A percentile compares a stretch with the other conserved stretches of the same genome.
Evolutionary conservation across 1,140 invertebrate species (phyloP).

Genomic region (Drosophila nigrodunni): DNA sequence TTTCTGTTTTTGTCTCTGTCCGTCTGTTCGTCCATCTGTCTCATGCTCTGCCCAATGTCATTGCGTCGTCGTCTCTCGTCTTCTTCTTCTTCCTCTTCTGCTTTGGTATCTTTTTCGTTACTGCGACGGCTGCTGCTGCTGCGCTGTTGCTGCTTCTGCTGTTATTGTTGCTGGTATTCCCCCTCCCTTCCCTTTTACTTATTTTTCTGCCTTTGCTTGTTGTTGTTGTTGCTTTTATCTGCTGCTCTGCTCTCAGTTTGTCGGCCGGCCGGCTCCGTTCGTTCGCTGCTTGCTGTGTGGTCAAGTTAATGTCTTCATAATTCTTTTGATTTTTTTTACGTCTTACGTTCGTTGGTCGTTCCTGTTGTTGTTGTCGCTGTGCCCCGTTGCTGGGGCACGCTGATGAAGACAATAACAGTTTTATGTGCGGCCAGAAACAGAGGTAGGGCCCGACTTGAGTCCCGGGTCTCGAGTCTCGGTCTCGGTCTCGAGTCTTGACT

Average conservation of each 20-base stretch:
- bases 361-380: constrained; percentile 41
- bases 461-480: constrained; percentile 1
- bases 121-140: constrained; percentile 8
- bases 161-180: constrained; percentile 27
- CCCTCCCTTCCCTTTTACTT: constrained; percentile 23
- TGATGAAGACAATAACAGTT: constrained; percentile 83
- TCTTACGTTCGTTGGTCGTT: constrained; percentile 43
- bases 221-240: constrained; percentile 49
- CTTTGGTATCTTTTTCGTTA: constrained; percentile 49
- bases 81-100: constrained; percentile 18
- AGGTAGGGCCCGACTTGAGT: constrained; percentile 19
- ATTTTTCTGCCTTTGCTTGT: neutral
- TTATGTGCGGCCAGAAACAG: constrained; percentile 66
- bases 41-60: constrained; percentile 56
- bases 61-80: constrained; percentile 26
- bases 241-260: constrained; percentile 35
- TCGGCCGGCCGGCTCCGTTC: constrained; percentile 16
- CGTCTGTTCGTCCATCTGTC: constrained; percentile 36
- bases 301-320: constrained; percentile 83
- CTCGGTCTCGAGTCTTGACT: constrained; percentile 1
- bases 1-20: constrained; percentile 24
- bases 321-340: constrained; percentile 75
- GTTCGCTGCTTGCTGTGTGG: constrained; percentile 69
- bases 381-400: constrained; percentile 56
- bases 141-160: neutral